Percentiles rank a stretch among this genome's conserved stretches.
Conservation (phyloP, 2,888 invertebrate genomes). For the Amphipyra tragopoginis region DNA sequence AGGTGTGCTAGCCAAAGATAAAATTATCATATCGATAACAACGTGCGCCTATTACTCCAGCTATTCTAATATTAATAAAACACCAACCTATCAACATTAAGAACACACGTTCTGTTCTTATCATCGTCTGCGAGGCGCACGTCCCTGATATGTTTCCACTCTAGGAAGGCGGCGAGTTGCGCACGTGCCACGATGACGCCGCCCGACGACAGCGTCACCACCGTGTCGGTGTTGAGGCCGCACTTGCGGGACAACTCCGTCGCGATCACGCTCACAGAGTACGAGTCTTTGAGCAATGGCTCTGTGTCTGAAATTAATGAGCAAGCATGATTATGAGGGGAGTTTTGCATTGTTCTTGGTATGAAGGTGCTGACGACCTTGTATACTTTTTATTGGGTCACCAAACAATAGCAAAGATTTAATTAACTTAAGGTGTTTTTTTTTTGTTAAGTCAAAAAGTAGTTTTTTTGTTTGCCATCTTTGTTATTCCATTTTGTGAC, state of each 20-base stretch:
- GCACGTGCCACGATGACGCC: conserved; percentile 90
- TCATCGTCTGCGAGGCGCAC: conserved; percentile 89
- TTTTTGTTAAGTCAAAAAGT: too few relatives aligned
- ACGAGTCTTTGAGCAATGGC: conserved; percentile 85
- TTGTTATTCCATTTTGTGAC: too few relatives aligned
- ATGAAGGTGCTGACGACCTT: neutral
- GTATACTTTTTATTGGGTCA: too few relatives aligned
- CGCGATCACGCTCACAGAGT: conserved; percentile 91
- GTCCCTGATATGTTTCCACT: conserved; percentile 91
- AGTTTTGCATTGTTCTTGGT: conserved; percentile 14
- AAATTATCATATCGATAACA: too few relatives aligned
- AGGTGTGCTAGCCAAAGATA: too few relatives aligned
- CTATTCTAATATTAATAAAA: too few relatives aligned
- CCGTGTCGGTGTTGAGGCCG: conserved; percentile 90
- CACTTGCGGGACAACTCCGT: conserved; percentile 91
- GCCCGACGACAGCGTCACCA: conserved; percentile 84
- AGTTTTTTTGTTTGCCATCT: too few relatives aligned
- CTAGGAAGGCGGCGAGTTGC: conserved; percentile 85
- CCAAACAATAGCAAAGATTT: too few relatives aligned
- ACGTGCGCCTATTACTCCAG: too few relatives aligned
- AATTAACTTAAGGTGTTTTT: too few relatives aligned
- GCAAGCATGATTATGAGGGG: conserved; percentile 53
- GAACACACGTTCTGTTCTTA: conserved; percentile 90
- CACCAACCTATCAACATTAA: conserved; percentile 91
- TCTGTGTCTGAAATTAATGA: conserved; percentile 81